phyloP scores from a whole-genome alignment of 2,888 invertebrate genomes.

The Alitta virens region DNA sequence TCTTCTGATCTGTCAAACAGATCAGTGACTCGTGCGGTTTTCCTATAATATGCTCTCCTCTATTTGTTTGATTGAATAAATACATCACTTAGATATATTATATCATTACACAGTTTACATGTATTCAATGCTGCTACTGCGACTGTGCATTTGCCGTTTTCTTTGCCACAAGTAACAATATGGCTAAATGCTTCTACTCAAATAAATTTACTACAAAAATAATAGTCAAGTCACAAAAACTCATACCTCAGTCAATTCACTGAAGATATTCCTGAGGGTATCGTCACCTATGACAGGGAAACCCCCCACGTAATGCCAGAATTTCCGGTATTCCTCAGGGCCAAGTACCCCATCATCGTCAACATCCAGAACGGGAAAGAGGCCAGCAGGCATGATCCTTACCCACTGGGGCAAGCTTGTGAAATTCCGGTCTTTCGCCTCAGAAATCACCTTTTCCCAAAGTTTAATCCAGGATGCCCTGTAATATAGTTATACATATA shows the following conservation, averaged over 20 bases:
- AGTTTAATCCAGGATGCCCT: constrained; percentile 6
- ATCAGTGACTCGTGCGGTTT: no score
- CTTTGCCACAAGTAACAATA: no score
- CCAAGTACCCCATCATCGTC: constrained; percentile 4
- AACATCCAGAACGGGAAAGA: constrained; percentile 8
- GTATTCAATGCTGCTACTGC: no score
- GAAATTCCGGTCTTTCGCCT: not conserved
- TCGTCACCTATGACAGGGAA: not conserved
- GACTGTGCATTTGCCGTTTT: no score
- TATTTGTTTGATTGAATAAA: no score
- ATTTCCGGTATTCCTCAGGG: constrained; percentile 7
- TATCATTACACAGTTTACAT: no score
- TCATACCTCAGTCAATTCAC: constrained; percentile 10
- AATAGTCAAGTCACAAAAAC: no score
- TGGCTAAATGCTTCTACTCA: no score
- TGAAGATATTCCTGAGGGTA: not conserved
- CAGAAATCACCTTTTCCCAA: constrained; percentile 2
- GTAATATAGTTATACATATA: not conserved
- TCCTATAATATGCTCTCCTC: no score
- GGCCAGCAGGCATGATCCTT: constrained; percentile 2
- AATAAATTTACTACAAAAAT: no score
- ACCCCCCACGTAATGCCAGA: constrained; percentile 14
- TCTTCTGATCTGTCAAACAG: no score
- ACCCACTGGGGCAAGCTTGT: constrained; percentile 12
- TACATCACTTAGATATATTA: no score